Evolutionary conservation across 30 jellyfish, hydroid and myxozoan genomes (phyloP).

Genomic region (Cassiopea andromeda): DNA sequence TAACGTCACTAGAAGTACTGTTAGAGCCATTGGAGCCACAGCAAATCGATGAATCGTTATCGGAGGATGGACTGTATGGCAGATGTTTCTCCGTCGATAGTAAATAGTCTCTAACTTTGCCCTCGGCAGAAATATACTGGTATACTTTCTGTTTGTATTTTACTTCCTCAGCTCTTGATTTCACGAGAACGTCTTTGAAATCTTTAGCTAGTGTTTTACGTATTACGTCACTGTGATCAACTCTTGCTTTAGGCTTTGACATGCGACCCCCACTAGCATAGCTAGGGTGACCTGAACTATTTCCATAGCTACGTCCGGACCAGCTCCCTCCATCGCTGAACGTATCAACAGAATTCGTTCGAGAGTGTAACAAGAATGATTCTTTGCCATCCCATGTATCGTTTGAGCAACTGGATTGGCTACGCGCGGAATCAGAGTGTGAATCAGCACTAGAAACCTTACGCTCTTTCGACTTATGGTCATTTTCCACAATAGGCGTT

Average conservation of each 20-base stretch:
- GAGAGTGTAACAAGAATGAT: conserved; percentile 41
- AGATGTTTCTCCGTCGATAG: conserved; percentile 57
- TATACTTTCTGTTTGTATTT: conserved; percentile 62
- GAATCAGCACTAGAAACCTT: conserved; percentile 8
- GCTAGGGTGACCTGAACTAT: conserved; percentile 27
- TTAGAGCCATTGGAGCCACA: conserved; percentile 17
- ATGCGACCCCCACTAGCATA: not conserved
- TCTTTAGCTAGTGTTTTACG: conserved; percentile 70
- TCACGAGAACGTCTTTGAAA: conserved; percentile 50
- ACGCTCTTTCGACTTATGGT: conserved; percentile 17
- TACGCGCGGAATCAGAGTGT: conserved; percentile 66
- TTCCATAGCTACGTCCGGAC: conserved; percentile 62
- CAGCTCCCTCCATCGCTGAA: conserved; percentile 75
- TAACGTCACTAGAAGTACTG: conserved; percentile 53
- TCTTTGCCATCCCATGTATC: conserved; percentile 82
- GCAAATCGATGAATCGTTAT: conserved; percentile 47
- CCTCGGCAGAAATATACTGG: conserved; percentile 61
- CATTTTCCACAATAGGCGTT: conserved; percentile 35
- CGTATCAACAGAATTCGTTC: conserved; percentile 70
- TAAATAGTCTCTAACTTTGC: conserved; percentile 62
- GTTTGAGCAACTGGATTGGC: conserved; percentile 69
- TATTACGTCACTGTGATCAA: conserved; percentile 49
- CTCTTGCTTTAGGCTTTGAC: not conserved
- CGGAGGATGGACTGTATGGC: conserved; percentile 45
- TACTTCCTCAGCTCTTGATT: conserved; percentile 61